These are phyloP conservation scores for Haliaeetus leucogaster DNA, from an alignment of 2,113 vertebrate species.

Conservation along the genomic window DNA sequence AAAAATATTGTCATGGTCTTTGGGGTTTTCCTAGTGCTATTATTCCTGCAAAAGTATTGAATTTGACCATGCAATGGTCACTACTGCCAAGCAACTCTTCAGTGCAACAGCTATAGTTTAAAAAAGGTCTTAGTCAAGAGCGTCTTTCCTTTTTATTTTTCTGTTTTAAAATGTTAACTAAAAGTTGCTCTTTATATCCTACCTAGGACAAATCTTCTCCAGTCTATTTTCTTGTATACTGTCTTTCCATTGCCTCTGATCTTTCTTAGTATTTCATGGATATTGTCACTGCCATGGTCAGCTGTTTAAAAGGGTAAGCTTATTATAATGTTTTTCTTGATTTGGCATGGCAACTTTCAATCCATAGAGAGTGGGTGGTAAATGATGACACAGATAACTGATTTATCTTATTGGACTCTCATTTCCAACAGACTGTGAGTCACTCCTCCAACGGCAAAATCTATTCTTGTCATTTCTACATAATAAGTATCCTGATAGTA, in stretches of 20 bases:
- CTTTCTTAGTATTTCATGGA: background rate
- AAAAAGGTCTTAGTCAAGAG: background rate
- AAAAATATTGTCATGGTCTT: background rate
- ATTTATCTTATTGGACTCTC: constrained; percentile 29
- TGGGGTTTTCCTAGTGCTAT: background rate
- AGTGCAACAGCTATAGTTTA: background rate
- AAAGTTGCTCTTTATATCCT: background rate
- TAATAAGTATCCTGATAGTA: background rate
- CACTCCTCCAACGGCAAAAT: background rate
- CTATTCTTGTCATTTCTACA: background rate
- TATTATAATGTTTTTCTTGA: background rate
- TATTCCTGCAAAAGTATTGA: background rate
- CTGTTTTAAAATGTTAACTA: background rate
- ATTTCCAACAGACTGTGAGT: background rate
- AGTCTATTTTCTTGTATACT: background rate
- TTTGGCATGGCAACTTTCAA: background rate
- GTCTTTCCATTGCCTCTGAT: background rate
- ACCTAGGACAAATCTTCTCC: background rate
- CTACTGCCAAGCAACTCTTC: background rate
- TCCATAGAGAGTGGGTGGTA: background rate
- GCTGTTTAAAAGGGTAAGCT: background rate
- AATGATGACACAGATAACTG: background rate
- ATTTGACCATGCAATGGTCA: background rate
- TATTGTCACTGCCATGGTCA: background rate
- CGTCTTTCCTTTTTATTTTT: background rate